Evolutionary conservation across 2,888 invertebrate genomes (phyloP).

Genomic region (Agrotis exclamationis): DNA sequence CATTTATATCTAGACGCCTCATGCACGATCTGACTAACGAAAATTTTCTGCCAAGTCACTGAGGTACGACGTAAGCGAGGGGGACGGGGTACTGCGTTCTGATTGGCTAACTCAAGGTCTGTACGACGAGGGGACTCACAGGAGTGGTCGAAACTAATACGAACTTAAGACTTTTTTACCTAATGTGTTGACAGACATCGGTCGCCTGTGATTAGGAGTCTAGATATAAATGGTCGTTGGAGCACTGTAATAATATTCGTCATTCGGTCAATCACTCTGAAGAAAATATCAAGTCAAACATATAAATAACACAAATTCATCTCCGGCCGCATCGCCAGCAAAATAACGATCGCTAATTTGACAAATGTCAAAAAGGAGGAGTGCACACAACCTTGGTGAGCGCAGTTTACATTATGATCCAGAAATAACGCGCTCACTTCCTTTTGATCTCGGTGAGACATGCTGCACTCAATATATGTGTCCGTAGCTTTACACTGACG

Average conservation of each 20-base stretch:
- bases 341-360: constrained; percentile 70
- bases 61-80: too few species aligned
- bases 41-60: too few species aligned
- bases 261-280: constrained; percentile 51
- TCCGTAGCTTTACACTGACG: constrained; percentile 43
- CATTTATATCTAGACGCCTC: too few species aligned
- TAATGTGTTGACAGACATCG: too few species aligned
- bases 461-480: constrained; percentile 57
- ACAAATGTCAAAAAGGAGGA: constrained; percentile 75
- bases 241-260: constrained; percentile 50
- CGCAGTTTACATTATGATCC: constrained; percentile 72
- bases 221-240: too few species aligned
- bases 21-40: too few species aligned
- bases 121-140: too few species aligned
- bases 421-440: constrained; percentile 77
- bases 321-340: constrained; percentile 49
- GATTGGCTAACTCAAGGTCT: too few species aligned
- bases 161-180: too few species aligned
- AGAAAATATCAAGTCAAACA: constrained; percentile 54
- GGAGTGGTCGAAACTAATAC: too few species aligned
- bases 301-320: constrained; percentile 62
- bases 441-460: constrained; percentile 72
- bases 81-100: too few species aligned
- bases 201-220: too few species aligned
- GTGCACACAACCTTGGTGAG: constrained; percentile 76